A percentile compares a stretch with the other conserved stretches of the same genome.
Conservation (phyloP, 2,888 invertebrate species). For the Sympetrum striolatum region DNA sequence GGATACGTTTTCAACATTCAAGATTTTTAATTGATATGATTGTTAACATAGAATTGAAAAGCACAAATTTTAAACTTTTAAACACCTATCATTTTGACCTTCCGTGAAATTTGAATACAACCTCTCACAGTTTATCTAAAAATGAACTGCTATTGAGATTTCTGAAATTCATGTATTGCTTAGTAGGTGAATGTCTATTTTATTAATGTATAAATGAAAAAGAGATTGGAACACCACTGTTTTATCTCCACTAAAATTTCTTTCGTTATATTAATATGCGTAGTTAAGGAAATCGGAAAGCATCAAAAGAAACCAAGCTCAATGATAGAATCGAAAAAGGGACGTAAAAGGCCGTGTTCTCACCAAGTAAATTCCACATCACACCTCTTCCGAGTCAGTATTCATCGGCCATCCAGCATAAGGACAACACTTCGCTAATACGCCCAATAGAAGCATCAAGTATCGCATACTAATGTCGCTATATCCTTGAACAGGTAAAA, state of each 20-base stretch:
- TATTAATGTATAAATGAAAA: no score
- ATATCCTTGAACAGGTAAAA: background rate
- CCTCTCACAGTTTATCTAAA: no score
- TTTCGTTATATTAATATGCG: background rate
- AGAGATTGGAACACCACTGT: background rate
- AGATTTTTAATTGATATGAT: no score
- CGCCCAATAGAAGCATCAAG: background rate
- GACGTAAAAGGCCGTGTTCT: background rate
- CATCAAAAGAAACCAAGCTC: background rate
- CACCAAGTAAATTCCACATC: background rate
- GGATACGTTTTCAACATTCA: no score
- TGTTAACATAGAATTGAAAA: no score
- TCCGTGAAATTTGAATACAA: no score
- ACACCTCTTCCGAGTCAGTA: background rate
- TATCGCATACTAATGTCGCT: slow-evolving; percentile 5
- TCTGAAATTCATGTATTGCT: no score
- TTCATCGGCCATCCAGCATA: background rate
- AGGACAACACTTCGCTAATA: slow-evolving; percentile 17
- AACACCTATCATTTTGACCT: no score
- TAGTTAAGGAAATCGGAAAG: background rate
- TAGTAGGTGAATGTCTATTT: no score
- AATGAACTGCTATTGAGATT: no score
- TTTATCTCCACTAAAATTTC: background rate
- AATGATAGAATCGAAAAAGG: background rate
- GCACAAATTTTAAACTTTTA: no score